Evolutionary conservation across 2,797 vertebrate species (phyloP).

Genomic region (Hippocampus kuda): DNA sequence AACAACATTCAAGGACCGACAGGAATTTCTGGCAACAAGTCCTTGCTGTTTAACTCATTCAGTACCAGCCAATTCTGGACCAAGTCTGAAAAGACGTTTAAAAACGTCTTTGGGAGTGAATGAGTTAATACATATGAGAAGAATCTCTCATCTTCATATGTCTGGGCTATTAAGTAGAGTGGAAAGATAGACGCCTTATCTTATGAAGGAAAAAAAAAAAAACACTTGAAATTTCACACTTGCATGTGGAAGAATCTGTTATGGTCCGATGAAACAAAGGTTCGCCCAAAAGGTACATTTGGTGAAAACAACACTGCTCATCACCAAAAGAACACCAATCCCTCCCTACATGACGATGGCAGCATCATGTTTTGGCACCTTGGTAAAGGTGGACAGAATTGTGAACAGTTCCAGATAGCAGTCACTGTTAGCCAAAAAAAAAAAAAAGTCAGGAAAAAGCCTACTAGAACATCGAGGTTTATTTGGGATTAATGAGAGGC

Average conservation of each 20-base stretch:
- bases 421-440: too few relatives aligned
- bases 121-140: not conserved
- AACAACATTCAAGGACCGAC: not conserved
- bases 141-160: not conserved
- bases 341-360: not conserved
- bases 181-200: not conserved
- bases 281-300: not conserved
- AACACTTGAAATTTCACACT: not conserved
- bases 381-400: too few relatives aligned
- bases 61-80: too few relatives aligned
- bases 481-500: too few relatives aligned
- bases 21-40: conserved; percentile 1
- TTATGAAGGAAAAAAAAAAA: not conserved
- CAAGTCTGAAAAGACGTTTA: too few relatives aligned
- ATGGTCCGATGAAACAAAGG: not conserved
- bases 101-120: too few relatives aligned
- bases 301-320: not conserved
- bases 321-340: not conserved
- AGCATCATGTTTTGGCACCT: too few relatives aligned
- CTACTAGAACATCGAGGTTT: too few relatives aligned
- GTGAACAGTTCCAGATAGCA: too few relatives aligned
- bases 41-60: not conserved
- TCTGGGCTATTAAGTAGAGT: not conserved
- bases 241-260: not conserved
- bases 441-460: too few relatives aligned